phyloP scores from a whole-genome alignment of 2,888 invertebrate species.

The Liopterus haemorrhoidalis region DNA sequence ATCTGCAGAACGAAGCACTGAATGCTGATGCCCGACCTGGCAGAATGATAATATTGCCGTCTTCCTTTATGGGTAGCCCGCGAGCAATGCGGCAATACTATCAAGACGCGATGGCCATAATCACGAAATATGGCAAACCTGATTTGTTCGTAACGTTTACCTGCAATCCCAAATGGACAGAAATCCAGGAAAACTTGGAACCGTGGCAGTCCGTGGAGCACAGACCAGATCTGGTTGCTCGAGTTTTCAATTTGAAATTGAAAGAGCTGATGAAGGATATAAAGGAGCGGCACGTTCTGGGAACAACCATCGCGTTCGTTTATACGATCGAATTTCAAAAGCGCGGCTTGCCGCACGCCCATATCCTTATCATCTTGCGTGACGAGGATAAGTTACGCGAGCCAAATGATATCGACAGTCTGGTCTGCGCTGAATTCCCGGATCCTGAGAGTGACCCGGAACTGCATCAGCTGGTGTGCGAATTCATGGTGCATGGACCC shows the following conservation, averaged over 20 bases:
- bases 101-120: conserved; percentile 44
- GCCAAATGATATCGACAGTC: conserved; percentile 3
- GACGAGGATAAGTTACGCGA: conserved; percentile 11
- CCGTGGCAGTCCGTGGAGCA: background rate
- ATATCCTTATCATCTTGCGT: conserved; percentile 16
- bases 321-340: conserved; percentile 16
- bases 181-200: conserved; percentile 1
- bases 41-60: conserved; percentile 38
- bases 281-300: conserved; percentile 11
- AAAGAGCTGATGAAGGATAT: conserved; percentile 18
- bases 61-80: conserved; percentile 38
- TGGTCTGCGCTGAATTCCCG: background rate
- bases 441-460: background rate
- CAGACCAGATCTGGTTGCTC: background rate
- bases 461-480: background rate
- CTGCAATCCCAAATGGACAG: background rate
- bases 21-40: conserved; percentile 30
- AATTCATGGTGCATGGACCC: conserved; percentile 19
- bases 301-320: too few species aligned
- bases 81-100: conserved; percentile 38
- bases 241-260: conserved; percentile 1
- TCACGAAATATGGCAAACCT: too few species aligned
- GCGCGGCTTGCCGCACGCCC: conserved; percentile 11
- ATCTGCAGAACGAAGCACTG: conserved; percentile 31
- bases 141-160: too few species aligned